A percentile compares a stretch with the other conserved stretches of the same genome.
Evolutionary conservation across 2,113 vertebrate species (phyloP).

Genomic region (Periophthalmodon schlosseri): DNA sequence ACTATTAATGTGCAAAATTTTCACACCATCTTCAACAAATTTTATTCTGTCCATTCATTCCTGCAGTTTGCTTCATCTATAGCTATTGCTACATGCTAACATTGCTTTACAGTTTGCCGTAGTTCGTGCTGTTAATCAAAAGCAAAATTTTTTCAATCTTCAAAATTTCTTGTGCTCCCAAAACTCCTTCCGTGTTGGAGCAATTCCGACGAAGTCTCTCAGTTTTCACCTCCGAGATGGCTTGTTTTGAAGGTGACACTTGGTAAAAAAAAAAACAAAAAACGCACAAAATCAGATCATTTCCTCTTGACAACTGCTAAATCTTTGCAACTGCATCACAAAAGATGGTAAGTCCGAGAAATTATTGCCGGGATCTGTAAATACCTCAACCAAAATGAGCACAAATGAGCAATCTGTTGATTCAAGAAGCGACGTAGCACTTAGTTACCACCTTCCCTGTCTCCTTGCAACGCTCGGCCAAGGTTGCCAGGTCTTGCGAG

Average conservation of each 20-base stretch:
- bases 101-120: background rate
- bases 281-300: constrained; percentile 19
- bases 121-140: background rate
- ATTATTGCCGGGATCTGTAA: constrained; percentile 14
- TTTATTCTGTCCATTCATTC: background rate
- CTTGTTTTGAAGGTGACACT: constrained; percentile 23
- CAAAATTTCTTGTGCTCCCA: background rate
- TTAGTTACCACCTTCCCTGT: background rate
- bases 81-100: background rate
- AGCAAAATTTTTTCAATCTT: background rate
- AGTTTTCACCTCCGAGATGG: constrained; percentile 12
- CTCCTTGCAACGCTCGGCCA: constrained; percentile 33
- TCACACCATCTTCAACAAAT: background rate
- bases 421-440: constrained; percentile 6
- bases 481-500: constrained; percentile 62
- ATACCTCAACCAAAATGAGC: constrained; percentile 18
- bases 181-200: background rate
- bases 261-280: constrained; percentile 2
- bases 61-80: background rate
- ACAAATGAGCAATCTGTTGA: constrained; percentile 65
- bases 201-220: constrained; percentile 3
- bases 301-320: background rate
- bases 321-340: constrained; percentile 5
- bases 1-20: background rate
- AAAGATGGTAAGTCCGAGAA: constrained; percentile 4